These are phyloP conservation scores for Lagenorhynchus albirostris DNA, from an alignment of 2,113 vertebrate species.

Conservation along the genomic window DNA sequence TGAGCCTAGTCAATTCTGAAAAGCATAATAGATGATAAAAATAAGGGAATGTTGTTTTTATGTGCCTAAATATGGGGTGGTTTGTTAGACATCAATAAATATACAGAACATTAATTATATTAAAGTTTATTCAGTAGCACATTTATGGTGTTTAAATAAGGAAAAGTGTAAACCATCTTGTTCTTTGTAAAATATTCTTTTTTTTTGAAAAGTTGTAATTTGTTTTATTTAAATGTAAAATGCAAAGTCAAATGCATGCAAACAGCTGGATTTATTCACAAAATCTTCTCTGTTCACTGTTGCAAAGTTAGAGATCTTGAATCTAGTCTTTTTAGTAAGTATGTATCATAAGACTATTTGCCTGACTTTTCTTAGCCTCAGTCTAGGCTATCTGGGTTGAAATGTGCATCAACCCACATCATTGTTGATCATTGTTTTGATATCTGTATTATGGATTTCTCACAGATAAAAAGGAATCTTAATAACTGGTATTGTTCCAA, in stretches of 20 bases:
- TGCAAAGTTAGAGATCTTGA: neutral
- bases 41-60: neutral
- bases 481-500: neutral
- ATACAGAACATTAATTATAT: neutral
- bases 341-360: neutral
- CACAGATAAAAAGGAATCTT: neutral
- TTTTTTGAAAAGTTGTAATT: neutral
- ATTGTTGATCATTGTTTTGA: neutral
- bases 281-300: neutral
- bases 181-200: neutral
- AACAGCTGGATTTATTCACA: neutral
- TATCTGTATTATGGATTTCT: neutral
- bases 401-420: neutral
- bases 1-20: neutral
- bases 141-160: neutral
- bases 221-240: neutral
- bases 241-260: neutral
- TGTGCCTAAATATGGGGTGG: neutral
- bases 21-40: neutral
- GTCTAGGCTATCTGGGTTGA: neutral
- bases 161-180: neutral
- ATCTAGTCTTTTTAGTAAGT: neutral
- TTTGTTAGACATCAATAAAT: neutral
- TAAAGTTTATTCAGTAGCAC: neutral
- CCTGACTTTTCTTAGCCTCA: neutral